These are phyloP conservation scores for Contarinia nasturtii DNA, from an alignment of 1,140 invertebrate species.

Conservation along the genomic window DNA sequence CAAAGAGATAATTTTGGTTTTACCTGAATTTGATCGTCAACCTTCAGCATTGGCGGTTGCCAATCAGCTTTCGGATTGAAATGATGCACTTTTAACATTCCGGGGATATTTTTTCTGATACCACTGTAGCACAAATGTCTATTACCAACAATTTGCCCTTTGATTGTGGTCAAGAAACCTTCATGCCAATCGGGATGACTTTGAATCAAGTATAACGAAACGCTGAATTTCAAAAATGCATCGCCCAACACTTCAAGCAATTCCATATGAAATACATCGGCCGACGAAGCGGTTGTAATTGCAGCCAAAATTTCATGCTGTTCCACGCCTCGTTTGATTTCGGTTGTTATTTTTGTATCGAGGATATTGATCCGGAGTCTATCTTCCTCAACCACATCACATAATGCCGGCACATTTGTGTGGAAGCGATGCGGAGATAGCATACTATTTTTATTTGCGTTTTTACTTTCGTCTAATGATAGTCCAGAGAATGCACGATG, in stretches of 20 bases:
- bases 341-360: neutral
- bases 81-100: slow-evolving; percentile 22
- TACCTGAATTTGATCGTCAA: slow-evolving; percentile 12
- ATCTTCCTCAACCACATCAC: neutral
- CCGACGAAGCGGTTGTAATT: slow-evolving; percentile 45
- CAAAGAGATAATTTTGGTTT: slow-evolving; percentile 1
- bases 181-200: slow-evolving; percentile 49
- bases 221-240: slow-evolving; percentile 67
- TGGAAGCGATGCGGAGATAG: too few species aligned
- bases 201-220: slow-evolving; percentile 50
- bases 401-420: neutral
- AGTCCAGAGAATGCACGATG: neutral
- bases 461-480: neutral
- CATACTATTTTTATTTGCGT: neutral
- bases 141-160: slow-evolving; percentile 62
- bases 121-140: slow-evolving; percentile 54
- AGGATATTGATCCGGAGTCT: neutral
- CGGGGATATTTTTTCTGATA: slow-evolving; percentile 24
- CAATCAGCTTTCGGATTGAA: slow-evolving; percentile 30
- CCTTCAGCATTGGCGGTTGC: slow-evolving; percentile 30
- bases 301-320: slow-evolving; percentile 34
- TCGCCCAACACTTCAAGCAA: slow-evolving; percentile 73
- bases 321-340: slow-evolving; percentile 6
- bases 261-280: slow-evolving; percentile 68
- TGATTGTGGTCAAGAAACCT: slow-evolving; percentile 54